A percentile compares a stretch with the other conserved stretches of the same genome.
Conservation (phyloP, 92 coral and sea anemone genomes). For the Scolanthus callimorphus region DNA sequence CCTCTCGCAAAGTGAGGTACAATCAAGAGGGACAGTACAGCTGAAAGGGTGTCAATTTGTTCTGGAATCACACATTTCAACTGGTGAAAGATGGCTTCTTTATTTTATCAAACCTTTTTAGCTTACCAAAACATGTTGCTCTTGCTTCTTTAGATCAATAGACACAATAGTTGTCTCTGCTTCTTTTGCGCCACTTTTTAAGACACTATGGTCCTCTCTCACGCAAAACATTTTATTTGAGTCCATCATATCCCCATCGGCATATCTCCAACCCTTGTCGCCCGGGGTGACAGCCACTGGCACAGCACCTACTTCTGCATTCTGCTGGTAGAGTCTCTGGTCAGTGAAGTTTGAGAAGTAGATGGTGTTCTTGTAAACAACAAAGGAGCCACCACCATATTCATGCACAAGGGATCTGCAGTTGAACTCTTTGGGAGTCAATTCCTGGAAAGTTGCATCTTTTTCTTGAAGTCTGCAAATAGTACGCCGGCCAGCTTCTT, state of each 20-base stretch:
- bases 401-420: slow-evolving; percentile 91
- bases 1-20: too few relatives aligned
- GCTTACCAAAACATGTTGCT: slow-evolving; percentile 86
- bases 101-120: neutral
- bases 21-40: too few relatives aligned
- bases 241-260: slow-evolving; percentile 65
- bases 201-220: slow-evolving; percentile 87
- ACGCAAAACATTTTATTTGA: slow-evolving; percentile 71
- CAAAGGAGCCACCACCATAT: slow-evolving; percentile 89
- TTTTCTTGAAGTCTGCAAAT: slow-evolving; percentile 65
- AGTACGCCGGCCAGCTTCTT: slow-evolving; percentile 79
- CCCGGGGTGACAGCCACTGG: slow-evolving; percentile 62
- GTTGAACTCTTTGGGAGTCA: slow-evolving; percentile 77
- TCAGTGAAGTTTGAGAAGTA: slow-evolving; percentile 92
- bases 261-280: slow-evolving; percentile 87
- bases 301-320: slow-evolving; percentile 24
- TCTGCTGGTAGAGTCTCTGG: slow-evolving; percentile 81
- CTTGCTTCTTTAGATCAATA: slow-evolving; percentile 63
- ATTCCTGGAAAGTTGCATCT: slow-evolving; percentile 21
- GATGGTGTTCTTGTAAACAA: slow-evolving; percentile 78
- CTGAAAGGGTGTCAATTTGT: too few relatives aligned
- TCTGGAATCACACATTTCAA: too few relatives aligned
- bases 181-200: slow-evolving; percentile 57
- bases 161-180: slow-evolving; percentile 81
- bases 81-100: neutral